Conservation (phyloP, 2,888 invertebrate species). For the Pherbina coryleti region DNA sequence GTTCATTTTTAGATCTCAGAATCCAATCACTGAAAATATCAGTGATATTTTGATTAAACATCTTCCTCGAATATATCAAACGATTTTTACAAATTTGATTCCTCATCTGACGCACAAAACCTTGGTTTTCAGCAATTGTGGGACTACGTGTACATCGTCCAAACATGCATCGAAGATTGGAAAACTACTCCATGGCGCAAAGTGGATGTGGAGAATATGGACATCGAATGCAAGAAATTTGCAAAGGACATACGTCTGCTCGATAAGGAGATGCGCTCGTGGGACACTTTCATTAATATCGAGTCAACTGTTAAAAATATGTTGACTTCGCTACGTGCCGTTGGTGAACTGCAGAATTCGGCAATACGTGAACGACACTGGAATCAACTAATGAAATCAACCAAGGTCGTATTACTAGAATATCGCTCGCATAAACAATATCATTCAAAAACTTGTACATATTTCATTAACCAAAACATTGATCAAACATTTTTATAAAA, state of each 20-base stretch:
- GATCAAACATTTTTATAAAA: neutral
- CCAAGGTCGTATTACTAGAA: conserved; percentile 78
- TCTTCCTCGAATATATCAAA: neutral
- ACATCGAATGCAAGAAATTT: conserved; percentile 97
- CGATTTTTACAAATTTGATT: neutral
- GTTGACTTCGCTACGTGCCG: conserved; percentile 93
- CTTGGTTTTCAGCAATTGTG: conserved; percentile 83
- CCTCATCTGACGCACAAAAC: neutral
- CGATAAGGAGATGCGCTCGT: conserved; percentile 95
- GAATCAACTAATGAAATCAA: conserved; percentile 96
- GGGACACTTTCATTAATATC: conserved; percentile 90
- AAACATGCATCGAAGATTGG: conserved; percentile 95
- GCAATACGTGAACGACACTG: conserved; percentile 96
- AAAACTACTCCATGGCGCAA: conserved; percentile 97
- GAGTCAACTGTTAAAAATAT: conserved; percentile 97
- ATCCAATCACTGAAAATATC: too few relatives aligned
- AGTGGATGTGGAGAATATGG: conserved; percentile 98
- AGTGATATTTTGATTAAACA: too few relatives aligned
- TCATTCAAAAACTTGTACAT: conserved; percentile 28
- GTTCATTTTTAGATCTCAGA: too few relatives aligned
- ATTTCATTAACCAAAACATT: conserved; percentile 10
- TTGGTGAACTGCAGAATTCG: conserved; percentile 95
- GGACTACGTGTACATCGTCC: conserved; percentile 94
- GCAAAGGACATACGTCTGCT: conserved; percentile 92
- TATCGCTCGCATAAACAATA: conserved; percentile 30